phyloP scores from a whole-genome alignment of 2,797 vertebrate species.

The Pseudochirops cupreus region DNA sequence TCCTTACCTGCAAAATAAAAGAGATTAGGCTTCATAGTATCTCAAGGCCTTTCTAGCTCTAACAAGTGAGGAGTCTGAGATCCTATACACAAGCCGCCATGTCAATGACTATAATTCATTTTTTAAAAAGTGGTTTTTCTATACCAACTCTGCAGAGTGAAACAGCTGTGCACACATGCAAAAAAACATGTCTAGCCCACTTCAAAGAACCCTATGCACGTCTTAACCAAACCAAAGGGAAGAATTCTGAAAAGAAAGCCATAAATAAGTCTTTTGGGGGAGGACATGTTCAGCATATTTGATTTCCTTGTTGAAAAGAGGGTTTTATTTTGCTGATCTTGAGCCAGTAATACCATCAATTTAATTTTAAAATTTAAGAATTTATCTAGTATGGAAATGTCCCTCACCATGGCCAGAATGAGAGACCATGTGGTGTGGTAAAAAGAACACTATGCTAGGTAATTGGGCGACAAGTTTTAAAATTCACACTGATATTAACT shows the following conservation, averaged over 20 bases:
- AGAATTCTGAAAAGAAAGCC: constrained; percentile 59
- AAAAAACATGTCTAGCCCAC: constrained; percentile 74
- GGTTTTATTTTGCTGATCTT: constrained; percentile 39
- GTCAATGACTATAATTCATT: constrained; percentile 46
- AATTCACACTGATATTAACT: not conserved
- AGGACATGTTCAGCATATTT: constrained; percentile 21
- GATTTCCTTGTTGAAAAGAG: constrained; percentile 59
- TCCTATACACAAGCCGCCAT: not conserved
- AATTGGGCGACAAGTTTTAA: not conserved
- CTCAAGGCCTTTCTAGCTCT: not conserved
- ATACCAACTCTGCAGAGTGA: constrained; percentile 55
- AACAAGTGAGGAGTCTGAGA: not conserved
- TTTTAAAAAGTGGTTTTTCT: constrained; percentile 59
- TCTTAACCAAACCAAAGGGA: constrained; percentile 65
- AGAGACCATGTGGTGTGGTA: not conserved
- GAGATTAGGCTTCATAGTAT: not conserved
- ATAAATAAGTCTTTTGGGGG: constrained; percentile 8
- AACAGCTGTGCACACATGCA: constrained; percentile 73
- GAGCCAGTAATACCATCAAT: constrained; percentile 61
- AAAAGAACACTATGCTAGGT: not conserved
- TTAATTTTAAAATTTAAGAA: constrained; percentile 24
- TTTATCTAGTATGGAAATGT: not conserved
- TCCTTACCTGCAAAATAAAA: not conserved
- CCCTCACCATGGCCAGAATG: not conserved
- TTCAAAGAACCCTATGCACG: constrained; percentile 76